These are phyloP conservation scores for Xenopus laevis DNA, from an alignment of 2,113 vertebrate genomes.

Conservation along the genomic window DNA sequence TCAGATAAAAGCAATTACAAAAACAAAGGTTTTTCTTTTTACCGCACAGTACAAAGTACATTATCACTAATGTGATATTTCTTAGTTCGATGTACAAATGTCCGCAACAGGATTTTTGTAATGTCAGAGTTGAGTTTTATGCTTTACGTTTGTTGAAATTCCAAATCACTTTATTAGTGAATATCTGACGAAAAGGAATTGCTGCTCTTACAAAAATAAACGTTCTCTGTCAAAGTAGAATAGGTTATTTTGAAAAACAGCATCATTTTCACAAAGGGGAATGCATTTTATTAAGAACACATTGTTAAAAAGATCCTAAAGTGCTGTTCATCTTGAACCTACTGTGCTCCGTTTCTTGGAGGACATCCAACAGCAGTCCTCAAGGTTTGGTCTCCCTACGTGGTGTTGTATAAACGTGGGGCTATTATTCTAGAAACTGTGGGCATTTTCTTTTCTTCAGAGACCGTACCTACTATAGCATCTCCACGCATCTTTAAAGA, in stretches of 20 bases:
- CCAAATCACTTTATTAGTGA: constrained; percentile 55
- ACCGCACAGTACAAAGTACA: constrained; percentile 77
- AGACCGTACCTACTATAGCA: constrained; percentile 19
- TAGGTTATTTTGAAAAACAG: constrained; percentile 51
- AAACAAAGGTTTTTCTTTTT: constrained; percentile 71
- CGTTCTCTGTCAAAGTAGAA: constrained; percentile 59
- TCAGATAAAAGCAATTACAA: constrained; percentile 77
- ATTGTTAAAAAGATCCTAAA: constrained; percentile 62
- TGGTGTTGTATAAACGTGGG: constrained; percentile 11
- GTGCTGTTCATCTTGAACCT: constrained; percentile 65
- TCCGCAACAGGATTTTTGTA: constrained; percentile 58
- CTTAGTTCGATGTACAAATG: constrained; percentile 55
- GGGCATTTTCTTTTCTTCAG: constrained; percentile 48
- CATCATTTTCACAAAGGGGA: constrained; percentile 45
- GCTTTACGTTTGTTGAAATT: constrained; percentile 43
- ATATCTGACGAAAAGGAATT: constrained; percentile 57
- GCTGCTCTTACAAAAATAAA: constrained; percentile 61
- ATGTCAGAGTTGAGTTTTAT: constrained; percentile 53
- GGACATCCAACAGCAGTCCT: constrained; percentile 47
- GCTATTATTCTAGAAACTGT: background rate
- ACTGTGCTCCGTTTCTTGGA: constrained; percentile 63
- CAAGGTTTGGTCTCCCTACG: constrained; percentile 52
- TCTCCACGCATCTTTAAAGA: constrained; percentile 39
- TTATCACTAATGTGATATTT: constrained; percentile 35
- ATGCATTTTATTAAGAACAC: constrained; percentile 46